Evolutionary conservation across 2,888 invertebrate species (phyloP).

Genomic region (Tubiluchus corallicola): DNA sequence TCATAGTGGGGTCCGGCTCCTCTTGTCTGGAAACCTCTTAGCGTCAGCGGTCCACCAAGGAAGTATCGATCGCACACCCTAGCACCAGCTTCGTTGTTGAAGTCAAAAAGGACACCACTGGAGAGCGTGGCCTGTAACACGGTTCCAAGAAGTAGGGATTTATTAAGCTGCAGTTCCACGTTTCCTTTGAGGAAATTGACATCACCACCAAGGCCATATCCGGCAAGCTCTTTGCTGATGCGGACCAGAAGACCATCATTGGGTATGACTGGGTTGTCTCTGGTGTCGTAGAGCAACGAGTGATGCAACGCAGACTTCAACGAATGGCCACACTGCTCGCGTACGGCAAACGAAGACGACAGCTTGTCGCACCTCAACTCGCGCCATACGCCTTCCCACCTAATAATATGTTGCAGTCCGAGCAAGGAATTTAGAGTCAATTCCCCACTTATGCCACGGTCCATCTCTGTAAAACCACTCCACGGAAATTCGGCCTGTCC

Average conservation of each 20-base stretch:
- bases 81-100: constrained; percentile 32
- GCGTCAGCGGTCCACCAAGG: constrained; percentile 67
- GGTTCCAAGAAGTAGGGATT: constrained; percentile 42
- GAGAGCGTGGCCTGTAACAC: background rate
- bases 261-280: constrained; percentile 64
- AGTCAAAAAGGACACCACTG: background rate
- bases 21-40: constrained; percentile 68
- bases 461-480: constrained; percentile 60
- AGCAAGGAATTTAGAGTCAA: constrained; percentile 35
- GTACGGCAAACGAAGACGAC: constrained; percentile 56
- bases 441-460: constrained; percentile 57
- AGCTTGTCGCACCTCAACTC: constrained; percentile 52
- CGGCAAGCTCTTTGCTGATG: no score
- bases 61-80: constrained; percentile 55
- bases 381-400: constrained; percentile 69
- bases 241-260: constrained; percentile 36
- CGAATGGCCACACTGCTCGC: constrained; percentile 72
- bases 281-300: constrained; percentile 52
- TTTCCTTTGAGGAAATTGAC: constrained; percentile 74
- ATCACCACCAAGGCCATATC: constrained; percentile 78
- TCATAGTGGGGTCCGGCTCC: constrained; percentile 72
- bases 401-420: constrained; percentile 52
- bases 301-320: constrained; percentile 72
- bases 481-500: constrained; percentile 30
- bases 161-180: constrained; percentile 47